phyloP scores from a whole-genome alignment of 2,113 vertebrate genomes.

The Ursus arctos region DNA sequence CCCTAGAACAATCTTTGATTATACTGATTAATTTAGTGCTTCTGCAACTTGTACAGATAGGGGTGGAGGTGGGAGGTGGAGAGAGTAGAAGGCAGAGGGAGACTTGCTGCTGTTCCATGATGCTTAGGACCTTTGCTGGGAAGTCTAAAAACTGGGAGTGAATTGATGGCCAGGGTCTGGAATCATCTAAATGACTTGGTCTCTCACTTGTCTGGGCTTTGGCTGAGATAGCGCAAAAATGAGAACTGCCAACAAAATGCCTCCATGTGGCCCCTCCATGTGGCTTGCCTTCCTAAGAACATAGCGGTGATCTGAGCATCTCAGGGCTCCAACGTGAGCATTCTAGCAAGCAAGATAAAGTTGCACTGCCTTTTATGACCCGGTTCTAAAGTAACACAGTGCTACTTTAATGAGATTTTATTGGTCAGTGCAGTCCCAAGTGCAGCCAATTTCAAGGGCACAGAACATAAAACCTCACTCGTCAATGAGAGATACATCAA shows the following conservation, averaged over 20 bases:
- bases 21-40: neutral
- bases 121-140: neutral
- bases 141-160: neutral
- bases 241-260: neutral
- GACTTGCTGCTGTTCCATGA: too few species aligned
- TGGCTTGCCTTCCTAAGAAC: neutral
- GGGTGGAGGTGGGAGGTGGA: too few species aligned
- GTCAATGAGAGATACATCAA: neutral
- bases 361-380: neutral
- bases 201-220: neutral
- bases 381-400: neutral
- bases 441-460: neutral
- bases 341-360: neutral
- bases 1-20: neutral
- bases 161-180: too few species aligned
- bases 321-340: neutral
- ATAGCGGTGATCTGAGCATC: neutral
- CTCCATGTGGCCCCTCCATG: too few species aligned
- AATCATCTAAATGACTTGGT: neutral
- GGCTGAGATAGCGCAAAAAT: neutral
- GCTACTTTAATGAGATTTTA: neutral
- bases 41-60: neutral
- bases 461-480: too few species aligned
- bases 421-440: neutral
- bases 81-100: neutral